A percentile compares a stretch with the other conserved stretches of the same genome.
Conservation (phyloP, 2,113 vertebrate genomes). For the Planiliza haematocheilus region DNA sequence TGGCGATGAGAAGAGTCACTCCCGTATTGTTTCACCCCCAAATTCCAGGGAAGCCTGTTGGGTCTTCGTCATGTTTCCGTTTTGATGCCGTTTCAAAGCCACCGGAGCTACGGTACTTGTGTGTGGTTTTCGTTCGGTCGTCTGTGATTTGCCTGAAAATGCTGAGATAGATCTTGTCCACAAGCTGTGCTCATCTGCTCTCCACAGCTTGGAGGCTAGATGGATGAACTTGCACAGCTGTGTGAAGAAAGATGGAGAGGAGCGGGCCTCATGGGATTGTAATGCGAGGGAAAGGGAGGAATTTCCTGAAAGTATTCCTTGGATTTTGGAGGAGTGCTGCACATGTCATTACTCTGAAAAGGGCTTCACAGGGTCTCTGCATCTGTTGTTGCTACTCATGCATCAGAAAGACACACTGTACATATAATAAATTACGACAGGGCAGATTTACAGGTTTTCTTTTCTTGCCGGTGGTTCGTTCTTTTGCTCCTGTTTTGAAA, state of each 20-base stretch:
- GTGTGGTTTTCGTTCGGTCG: conserved; percentile 4
- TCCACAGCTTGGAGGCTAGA: not conserved
- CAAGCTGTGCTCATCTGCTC: not conserved
- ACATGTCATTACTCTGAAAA: conserved; percentile 27
- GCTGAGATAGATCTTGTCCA: not conserved
- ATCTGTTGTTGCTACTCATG: conserved; percentile 50
- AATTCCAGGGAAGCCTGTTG: conserved; percentile 67
- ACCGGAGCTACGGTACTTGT: not conserved
- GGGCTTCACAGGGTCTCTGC: conserved; percentile 48
- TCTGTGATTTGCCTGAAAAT: not conserved
- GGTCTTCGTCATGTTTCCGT: conserved; percentile 68
- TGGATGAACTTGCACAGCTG: conserved; percentile 16
- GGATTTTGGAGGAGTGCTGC: conserved; percentile 36
- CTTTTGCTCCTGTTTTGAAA: no score
- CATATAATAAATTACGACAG: no score
- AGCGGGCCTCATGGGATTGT: conserved; percentile 5
- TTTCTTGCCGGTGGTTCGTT: no score
- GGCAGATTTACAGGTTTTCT: no score
- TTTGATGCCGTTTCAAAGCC: conserved; percentile 47
- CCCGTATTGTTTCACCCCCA: conserved; percentile 62
- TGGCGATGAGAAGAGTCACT: conserved; percentile 47
- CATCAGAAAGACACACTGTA: not conserved
- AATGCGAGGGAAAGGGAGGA: conserved; percentile 46
- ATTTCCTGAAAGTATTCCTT: conserved; percentile 45
- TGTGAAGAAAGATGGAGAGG: conserved; percentile 23